A percentile compares a stretch with the other conserved stretches of the same genome.
Evolutionary conservation across 2,797 vertebrate species (phyloP).

Genomic region (Carcharodon carcharias): DNA sequence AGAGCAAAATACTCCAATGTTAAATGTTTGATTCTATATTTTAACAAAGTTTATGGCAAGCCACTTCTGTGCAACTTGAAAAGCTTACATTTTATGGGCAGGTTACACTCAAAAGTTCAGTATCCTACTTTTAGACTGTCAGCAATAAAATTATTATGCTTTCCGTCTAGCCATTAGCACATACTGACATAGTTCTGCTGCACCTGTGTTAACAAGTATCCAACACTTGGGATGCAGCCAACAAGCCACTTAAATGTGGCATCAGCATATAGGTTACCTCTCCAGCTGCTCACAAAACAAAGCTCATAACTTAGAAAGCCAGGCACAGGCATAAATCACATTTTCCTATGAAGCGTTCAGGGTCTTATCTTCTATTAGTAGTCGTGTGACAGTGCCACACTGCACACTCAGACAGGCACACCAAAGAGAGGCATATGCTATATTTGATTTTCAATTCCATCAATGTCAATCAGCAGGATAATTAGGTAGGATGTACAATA

Average conservation of each 20-base stretch:
- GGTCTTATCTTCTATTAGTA: neutral
- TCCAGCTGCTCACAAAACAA: neutral
- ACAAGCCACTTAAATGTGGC: neutral
- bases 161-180: neutral
- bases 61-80: neutral
- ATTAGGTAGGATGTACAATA: neutral
- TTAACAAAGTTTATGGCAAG: neutral
- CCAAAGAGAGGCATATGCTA: neutral
- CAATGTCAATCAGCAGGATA: neutral
- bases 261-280: neutral
- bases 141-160: neutral
- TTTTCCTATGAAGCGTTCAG: neutral
- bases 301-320: neutral
- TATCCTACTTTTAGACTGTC: neutral
- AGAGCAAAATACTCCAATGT: neutral
- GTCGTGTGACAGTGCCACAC: neutral
- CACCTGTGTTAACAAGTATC: neutral
- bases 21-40: too few relatives aligned
- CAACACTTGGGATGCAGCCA: neutral
- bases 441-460: neutral
- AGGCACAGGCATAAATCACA: neutral
- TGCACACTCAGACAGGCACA: too few relatives aligned
- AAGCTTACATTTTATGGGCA: neutral
- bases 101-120: neutral
- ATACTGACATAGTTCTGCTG: neutral